phyloP scores from a whole-genome alignment of 2,797 vertebrate genomes.

The Alosa sapidissima region DNA sequence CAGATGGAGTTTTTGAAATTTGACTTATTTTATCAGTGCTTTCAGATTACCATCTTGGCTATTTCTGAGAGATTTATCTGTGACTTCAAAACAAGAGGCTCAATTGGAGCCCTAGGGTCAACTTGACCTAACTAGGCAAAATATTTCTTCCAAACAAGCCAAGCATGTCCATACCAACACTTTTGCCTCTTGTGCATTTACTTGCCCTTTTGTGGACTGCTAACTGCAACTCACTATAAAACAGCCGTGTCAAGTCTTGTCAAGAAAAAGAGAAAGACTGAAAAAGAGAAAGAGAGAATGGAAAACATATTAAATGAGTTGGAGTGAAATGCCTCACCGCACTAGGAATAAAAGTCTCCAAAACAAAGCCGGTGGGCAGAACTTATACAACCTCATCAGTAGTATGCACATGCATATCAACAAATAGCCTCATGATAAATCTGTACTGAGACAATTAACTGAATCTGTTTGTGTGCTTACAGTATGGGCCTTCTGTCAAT shows the following conservation, averaged over 20 bases:
- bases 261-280: background rate
- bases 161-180: background rate
- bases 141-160: background rate
- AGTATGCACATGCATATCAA: background rate
- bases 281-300: background rate
- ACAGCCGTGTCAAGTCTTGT: background rate
- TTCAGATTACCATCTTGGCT: background rate
- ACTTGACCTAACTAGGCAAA: background rate
- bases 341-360: background rate
- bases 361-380: background rate
- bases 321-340: background rate
- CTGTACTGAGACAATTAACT: background rate
- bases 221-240: background rate
- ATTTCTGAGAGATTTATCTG: background rate
- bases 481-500: background rate
- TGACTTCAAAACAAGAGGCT: background rate
- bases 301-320: background rate
- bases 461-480: background rate
- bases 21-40: background rate
- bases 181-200: background rate
- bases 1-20: background rate
- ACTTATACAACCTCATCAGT: background rate
- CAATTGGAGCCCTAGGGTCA: background rate
- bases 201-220: background rate
- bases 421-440: background rate